Percentiles rank a stretch among this genome's conserved stretches.
Conservation (phyloP, 2,113 vertebrate genomes). For the Octodon degus region DNA sequence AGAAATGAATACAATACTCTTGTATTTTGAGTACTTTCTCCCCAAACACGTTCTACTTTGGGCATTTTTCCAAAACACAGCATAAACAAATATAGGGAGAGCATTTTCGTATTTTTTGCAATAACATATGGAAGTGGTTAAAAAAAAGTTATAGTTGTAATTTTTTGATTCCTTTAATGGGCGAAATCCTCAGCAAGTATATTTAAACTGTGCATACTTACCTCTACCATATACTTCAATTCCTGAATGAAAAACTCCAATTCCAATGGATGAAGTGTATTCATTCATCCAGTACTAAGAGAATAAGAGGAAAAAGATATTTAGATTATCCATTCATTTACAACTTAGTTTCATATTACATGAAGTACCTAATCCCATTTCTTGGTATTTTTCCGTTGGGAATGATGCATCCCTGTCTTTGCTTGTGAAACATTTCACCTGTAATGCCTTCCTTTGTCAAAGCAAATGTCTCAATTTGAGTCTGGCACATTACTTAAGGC, state of each 20-base stretch:
- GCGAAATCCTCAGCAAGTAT: conserved; percentile 31
- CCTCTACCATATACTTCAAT: conserved; percentile 99
- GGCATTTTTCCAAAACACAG: not conserved
- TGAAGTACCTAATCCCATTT: not conserved
- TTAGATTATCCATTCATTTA: conserved; percentile 55
- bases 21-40: conserved; percentile 21
- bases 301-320: not conserved
- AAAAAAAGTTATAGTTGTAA: not conserved
- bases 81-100: conserved; percentile 5
- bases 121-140: not conserved
- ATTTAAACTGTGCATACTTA: conserved; percentile 81
- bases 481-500: not conserved
- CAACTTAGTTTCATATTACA: not conserved
- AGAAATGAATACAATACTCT: not conserved
- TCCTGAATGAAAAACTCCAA: conserved; percentile 99
- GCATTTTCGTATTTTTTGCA: not conserved
- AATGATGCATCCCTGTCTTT: not conserved
- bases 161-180: conserved; percentile 21
- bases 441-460: not conserved
- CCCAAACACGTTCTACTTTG: not conserved
- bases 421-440: not conserved
- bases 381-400: not conserved
- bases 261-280: conserved; percentile 97
- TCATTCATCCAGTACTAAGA: conserved; percentile 99
- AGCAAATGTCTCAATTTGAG: not conserved